Evolutionary conservation across 1,140 invertebrate genomes (phyloP), one percentile per base, ranked within the genome.

Genomic region (Drosophila littoralis): DNA sequence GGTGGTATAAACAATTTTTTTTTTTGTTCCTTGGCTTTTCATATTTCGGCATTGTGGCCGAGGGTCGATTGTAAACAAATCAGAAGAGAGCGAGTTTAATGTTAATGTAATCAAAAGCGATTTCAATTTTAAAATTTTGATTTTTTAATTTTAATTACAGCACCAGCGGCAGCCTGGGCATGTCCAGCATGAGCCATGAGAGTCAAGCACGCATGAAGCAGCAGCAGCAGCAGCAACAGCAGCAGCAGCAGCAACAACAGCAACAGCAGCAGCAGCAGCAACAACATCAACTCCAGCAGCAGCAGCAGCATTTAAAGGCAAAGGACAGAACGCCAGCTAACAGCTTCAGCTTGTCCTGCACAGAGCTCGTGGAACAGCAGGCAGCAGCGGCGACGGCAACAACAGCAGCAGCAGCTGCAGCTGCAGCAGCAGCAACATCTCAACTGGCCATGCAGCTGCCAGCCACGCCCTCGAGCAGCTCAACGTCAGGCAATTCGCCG

Each of bases 101-200:
- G 77, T 83, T 84, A 84, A n/a, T n/a, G n/a, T n/a, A n/a, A 88
- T 77, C 54, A 65, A 57, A 73, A 32, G 12, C 12, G 28, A n/a
- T 46, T 36, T 55, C n/a, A 61, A 54, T 51, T 64, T 54, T 8
- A 38, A n/a, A 35, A 71, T 40, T 42, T 6, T 17, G 7, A 22
- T 73, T 64, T 59, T 40, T 48, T 9, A 10, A 51, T 70, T 58
- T 9, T 33, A 48, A 38, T 88, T 86, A 8, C 64, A 90, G 86
- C 42, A 88, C 88, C 40, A 65, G 74, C 38, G 73, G 77, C 65
- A 77, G 79, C 35, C 52, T 85, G 70, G 81, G 84, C 48, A 91
- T 91, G 80, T 88, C 85, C 57, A 84, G 76, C 51, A 92, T 92
- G 82, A 92, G 91, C 50, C 91, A 91, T 42, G 91, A 92, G 60